Base-by-base conservation (phyloP, 2,888 invertebrate genomes). In the Apoda limacodes region DNA sequence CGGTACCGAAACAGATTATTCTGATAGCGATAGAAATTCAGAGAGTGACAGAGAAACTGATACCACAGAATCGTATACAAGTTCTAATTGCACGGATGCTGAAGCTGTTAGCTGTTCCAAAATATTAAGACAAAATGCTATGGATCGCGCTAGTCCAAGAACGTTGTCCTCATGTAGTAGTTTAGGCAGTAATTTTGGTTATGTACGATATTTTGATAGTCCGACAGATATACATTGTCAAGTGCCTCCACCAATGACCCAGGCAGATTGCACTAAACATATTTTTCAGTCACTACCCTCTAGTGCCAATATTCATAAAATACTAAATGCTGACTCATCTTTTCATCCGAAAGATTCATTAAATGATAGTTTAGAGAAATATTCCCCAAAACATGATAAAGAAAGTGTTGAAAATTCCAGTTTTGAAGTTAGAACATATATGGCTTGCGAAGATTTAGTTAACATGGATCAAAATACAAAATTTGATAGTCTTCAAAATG, bases 361-460 rank as follows among this genome's bases (percentile, higher is more conserved):
- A 35, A 52, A 50, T 40, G 34, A 55, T 27, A 48, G 53, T 37
- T 17, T 17, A 46, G 52, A 57, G 50, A 85, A 86, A 63, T 82
- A 82, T 60, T 88, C 88, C 38, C n/a, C n/a, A n/a, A n/a, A n/a
- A n/a, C n/a, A n/a, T n/a, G n/a, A n/a, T n/a, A n/a, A n/a, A n/a
- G 84, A 86, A 58, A 82, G 78, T 42, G 82, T 83, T 10, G 84
- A 84, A 46, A 78, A 82, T 49, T 84, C 84, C 25, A 83, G 84
- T 45, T 84, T 84, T 46, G 82, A 82, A 46, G 75, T 68, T 12
- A 69, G 82, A 14, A 58, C 83, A 10, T 85, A 85, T 43, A 82
- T 83, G 65, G 87, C 87, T 6, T 88, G 86, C 54, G 88, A 89
- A 60, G 85, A 89, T 72, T 66, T 89, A 40, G 81, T 84, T 7